phyloP scores from a whole-genome alignment of 1,140 invertebrate genomes.

The Diorhabda elongata region DNA sequence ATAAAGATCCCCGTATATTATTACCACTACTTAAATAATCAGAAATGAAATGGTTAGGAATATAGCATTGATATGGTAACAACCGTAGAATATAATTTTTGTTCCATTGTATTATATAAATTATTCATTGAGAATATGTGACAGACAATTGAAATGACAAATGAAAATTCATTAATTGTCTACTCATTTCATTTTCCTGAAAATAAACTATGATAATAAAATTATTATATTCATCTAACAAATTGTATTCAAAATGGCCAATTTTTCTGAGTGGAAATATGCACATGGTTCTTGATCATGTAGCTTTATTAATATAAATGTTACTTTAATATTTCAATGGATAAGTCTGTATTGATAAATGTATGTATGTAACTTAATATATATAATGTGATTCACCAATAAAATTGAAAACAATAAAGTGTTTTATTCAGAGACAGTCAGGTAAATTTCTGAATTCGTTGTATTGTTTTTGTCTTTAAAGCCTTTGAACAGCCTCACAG shows the following conservation, averaged over 20 bases:
- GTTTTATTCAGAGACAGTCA: no score
- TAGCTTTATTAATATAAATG: not conserved
- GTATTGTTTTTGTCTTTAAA: no score
- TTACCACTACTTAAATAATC: no score
- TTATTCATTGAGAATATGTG: not conserved
- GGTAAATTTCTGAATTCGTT: no score
- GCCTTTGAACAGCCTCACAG: no score
- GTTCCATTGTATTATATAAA: not conserved
- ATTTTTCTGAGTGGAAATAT: not conserved
- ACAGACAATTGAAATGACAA: not conserved
- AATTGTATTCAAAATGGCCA: not conserved
- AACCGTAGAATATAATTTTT: not conserved
- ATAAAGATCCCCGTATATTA: no score
- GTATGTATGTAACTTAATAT: not conserved
- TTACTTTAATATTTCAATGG: constrained; percentile 3
- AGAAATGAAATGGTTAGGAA: no score
- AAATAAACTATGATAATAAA: not conserved
- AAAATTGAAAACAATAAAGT: not conserved
- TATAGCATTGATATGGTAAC: not conserved
- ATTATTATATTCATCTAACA: not conserved
- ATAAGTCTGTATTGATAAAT: not conserved
- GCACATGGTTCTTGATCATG: not conserved
- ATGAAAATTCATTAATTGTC: not conserved
- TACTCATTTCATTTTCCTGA: not conserved
- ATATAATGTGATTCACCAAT: not conserved